These are phyloP conservation scores for Parotocinclus haroldoi DNA, from an alignment of 2,797 vertebrate species.

Conservation along the genomic window DNA sequence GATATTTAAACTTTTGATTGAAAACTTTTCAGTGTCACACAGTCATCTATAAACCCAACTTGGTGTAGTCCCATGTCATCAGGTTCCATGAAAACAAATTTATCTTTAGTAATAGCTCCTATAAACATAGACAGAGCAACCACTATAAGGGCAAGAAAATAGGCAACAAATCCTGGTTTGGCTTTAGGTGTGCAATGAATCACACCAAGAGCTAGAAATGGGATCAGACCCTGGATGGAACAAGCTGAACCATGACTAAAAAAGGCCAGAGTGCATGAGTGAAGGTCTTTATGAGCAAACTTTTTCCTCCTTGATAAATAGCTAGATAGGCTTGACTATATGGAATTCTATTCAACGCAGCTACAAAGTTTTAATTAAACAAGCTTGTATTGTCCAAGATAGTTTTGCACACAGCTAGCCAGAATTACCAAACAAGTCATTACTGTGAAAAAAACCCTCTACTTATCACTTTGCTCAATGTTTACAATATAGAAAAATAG, in stretches of 20 bases:
- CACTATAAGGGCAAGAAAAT: conserved; percentile 78
- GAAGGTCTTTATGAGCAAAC: conserved; percentile 68
- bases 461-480: too few species aligned
- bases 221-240: conserved; percentile 72
- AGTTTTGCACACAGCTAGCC: too few species aligned
- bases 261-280: conserved; percentile 75
- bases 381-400: too few species aligned
- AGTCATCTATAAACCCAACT: conserved; percentile 48
- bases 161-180: conserved; percentile 85
- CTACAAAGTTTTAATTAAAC: too few species aligned
- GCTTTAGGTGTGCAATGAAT: conserved; percentile 80
- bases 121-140: conserved; percentile 65
- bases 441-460: too few species aligned
- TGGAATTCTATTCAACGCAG: too few species aligned
- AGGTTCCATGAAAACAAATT: conserved; percentile 77
- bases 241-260: conserved; percentile 73
- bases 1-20: conserved; percentile 63
- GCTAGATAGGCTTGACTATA: too few species aligned
- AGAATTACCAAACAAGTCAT: too few species aligned
- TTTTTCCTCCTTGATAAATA: too few species aligned
- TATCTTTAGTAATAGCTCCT: conserved; percentile 84
- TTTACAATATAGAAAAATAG: too few species aligned
- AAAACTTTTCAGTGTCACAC: conserved; percentile 50
- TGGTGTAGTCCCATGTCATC: conserved; percentile 76
- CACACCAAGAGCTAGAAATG: conserved; percentile 82